Base-by-base conservation (phyloP, 2,113 vertebrate genomes). In the Dendropsophus ebraccatus region DNA sequence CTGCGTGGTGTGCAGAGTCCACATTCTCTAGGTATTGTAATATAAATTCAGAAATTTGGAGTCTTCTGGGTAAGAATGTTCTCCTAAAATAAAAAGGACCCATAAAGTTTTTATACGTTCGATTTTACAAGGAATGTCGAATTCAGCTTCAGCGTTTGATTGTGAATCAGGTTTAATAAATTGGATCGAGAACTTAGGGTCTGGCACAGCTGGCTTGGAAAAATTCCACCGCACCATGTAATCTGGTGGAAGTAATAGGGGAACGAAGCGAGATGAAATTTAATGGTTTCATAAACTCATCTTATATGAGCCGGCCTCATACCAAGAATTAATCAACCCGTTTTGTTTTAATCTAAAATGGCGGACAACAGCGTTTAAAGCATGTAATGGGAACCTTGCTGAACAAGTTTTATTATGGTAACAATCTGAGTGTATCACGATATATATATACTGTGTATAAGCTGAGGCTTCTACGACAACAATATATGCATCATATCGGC, bases 71-170 rank as follows among this genome's bases (percentile, higher is more conserved):
- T 13, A 91, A 90, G 90, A 92, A 92, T 92, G 91, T 90, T 89
- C 86, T 89, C 90, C 87, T 90, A 21, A 28, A 81, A 92, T 90
- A 87, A 92, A n/a, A 87, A 56, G 91, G 89, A 87, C 83, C 92
- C 85, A 87, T 93, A 93, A 92, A 93, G 81, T 80, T 91, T 93
- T 93, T 93, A 93, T 92, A 92, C 91, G 88, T 87, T 79, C 84
- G 88, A 87, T 91, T 92, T 92, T 92, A 92, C 88, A 92, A 90
- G 91, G 88, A 90, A 89, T 78, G 89, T 89, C 17, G 87, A 89
- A 89, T 87, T 90, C 89, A 90, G 87, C 73, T 77, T 84, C 74
- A 83, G 80, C 70, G 83, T 52, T 82, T 65, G 83, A 80, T 3
- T 78, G 30, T 80, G 89, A 47, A 88, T 83, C 85, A 79, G 80